Conservation (phyloP, 2,113 vertebrate genomes). For the Anarrhichthys ocellatus region DNA sequence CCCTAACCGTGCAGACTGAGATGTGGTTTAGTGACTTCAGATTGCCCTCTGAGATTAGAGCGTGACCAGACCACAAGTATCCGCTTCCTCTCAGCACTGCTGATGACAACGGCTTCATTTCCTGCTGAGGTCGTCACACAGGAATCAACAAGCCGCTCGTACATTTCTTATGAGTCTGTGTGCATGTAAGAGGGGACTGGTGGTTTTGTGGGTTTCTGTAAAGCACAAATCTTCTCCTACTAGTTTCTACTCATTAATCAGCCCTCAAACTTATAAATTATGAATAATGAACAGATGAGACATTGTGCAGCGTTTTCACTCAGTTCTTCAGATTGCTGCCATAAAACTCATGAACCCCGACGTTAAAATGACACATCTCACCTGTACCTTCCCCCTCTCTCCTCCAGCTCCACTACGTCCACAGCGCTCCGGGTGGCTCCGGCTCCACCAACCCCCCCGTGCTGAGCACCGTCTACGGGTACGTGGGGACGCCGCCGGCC, state of each 20-base stretch:
- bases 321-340: no score
- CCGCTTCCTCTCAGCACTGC: conserved; percentile 33
- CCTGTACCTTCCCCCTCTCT: no score
- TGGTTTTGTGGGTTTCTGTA: background rate
- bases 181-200: background rate
- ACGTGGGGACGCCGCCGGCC: conserved; percentile 92
- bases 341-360: no score
- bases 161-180: background rate
- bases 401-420: conserved; percentile 94
- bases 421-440: conserved; percentile 92
- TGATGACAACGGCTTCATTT: conserved; percentile 54
- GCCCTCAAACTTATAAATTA: background rate
- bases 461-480: conserved; percentile 94
- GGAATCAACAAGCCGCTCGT: conserved; percentile 24
- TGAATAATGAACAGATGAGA: background rate
- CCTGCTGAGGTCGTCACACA: conserved; percentile 7
- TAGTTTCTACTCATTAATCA: background rate
- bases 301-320: background rate
- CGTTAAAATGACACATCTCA: no score
- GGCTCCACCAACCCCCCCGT: conserved; percentile 94
- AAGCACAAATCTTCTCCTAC: background rate
- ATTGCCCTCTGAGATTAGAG: conserved; percentile 43
- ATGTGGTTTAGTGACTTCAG: conserved; percentile 55
- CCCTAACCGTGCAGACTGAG: background rate
- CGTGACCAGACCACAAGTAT: conserved; percentile 39